Evolutionary conservation across 2,113 vertebrate species (phyloP), one percentile per base, ranked within the genome.

Genomic region (Chloebia gouldiae): DNA sequence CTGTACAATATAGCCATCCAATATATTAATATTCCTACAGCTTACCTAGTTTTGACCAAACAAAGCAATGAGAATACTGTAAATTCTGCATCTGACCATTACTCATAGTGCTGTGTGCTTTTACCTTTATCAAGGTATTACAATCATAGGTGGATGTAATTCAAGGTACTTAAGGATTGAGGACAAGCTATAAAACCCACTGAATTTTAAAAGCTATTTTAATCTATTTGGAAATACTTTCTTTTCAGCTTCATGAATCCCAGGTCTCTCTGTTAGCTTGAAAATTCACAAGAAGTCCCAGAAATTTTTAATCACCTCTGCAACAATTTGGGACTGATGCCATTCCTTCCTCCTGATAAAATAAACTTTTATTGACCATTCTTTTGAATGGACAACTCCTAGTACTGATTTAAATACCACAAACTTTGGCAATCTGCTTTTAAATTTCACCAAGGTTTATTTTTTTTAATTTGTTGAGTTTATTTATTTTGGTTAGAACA

Each of bases 11-110:
- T 2, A 92, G 40, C 72, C 33, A 91, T 90, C 76, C 37, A 70
- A 69, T 71, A 71, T 95, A 98, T 97, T 97, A 98, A 97, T 97
- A 98, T 98, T 98, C 95, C 95, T 96, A 93, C 77, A 86, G 66
- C 83, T 90, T 88, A 33, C 86, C 53, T 83, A 95, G 95, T 96
- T 95, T 98, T 98, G 97, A 98, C 88, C 86, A 76, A 81, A 83
- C 66, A 95, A 75, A 82, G 28, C 22, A 68, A 86, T 68, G 19
- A 81, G 75, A 94, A 92, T 21, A 85, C 18, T 47, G 44, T 45
- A 88, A 85, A 91, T 94, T 96, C 76, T 88, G 22, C 47, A 79
- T 78, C 63, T 81, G 64, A 96, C 72, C 70, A 83, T 83, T 95
- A 63, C 66, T 71, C 27, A 2, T n/a, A 82, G 53, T 37, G 70